Evolutionary conservation across 2,888 invertebrate genomes (phyloP), one percentile per base, ranked within the genome.

Genomic region (Andrena fulva): DNA sequence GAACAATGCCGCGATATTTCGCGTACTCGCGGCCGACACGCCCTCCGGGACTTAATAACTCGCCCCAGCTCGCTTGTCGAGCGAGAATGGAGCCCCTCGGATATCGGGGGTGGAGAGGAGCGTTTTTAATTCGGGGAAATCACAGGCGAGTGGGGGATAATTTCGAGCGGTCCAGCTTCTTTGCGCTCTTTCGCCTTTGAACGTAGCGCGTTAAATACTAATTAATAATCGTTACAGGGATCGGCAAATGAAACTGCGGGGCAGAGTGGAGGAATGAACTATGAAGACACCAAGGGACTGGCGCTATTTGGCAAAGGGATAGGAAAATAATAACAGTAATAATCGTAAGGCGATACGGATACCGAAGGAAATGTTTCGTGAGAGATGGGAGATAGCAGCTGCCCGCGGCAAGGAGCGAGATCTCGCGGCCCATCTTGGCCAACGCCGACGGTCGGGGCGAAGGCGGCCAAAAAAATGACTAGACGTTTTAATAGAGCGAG

Each of bases 401-500:
- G 84, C 64, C 75, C 29, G 20, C 52, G 84, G 82, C 75, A 54
- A 82, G 77, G 69, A 80, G 78, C 75, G 63, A 35, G 63, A 60
- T 35, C 69, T 56, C 62, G 54, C n/a, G 31, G 62, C 29, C 72
- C 24, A 81, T 81, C 81, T 74, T 20, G 33, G 50, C 12, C 31
- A 3, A 27, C 35, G 50, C 12, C 31, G 5, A 27, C 27, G 56
- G 56, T 59, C 64, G 35, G 24, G 54, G 27, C 52, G 20, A 63
- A 33, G 42, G 63, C 56, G 69, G 62, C 27, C n/a, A 67, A 77
- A 85, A 86, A 86, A 89, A 80, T 90, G 90, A 91, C 89, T 89
- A 78, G 87, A 89, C 91, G 75, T 88, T 89, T 91, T 87, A 90
- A 90, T 90, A 89, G 85, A 85, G 79, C 80, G 80, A 74, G 84